A percentile compares a stretch with the other conserved stretches of the same genome.
Evolutionary conservation across 1,140 invertebrate species (phyloP).

Genomic region (Neodiprion fabricii): DNA sequence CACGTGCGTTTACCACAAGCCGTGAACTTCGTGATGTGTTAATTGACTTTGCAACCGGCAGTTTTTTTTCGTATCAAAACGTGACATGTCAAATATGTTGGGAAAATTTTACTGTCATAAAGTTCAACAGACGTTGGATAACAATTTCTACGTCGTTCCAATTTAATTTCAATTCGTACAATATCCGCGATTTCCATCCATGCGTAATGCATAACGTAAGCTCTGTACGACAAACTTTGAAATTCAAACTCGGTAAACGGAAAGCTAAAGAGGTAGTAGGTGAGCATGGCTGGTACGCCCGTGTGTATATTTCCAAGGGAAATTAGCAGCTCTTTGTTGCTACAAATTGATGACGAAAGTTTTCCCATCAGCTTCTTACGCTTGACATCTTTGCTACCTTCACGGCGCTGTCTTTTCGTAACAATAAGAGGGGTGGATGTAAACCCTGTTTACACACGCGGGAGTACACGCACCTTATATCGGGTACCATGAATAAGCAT

Average conservation of each 20-base stretch:
- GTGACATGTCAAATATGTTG: not conserved
- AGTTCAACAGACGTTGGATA: not conserved
- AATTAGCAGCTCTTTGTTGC: not conserved
- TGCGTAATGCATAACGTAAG: no score
- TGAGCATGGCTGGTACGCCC: no score
- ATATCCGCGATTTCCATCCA: no score
- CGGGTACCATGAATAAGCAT: not conserved
- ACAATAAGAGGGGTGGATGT: no score
- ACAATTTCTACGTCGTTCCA: no score
- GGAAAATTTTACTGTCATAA: not conserved
- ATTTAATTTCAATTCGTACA: no score
- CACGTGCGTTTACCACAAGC: no score
- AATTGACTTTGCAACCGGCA: no score
- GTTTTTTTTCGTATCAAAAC: no score
- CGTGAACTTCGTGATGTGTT: no score
- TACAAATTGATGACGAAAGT: not conserved
- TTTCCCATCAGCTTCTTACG: not conserved
- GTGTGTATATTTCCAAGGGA: not conserved
- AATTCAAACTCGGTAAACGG: not conserved
- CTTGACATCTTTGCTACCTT: not conserved
- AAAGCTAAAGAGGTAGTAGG: not conserved
- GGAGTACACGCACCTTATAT: not conserved
- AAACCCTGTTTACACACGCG: no score
- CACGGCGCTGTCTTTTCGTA: not conserved
- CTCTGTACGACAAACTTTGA: not conserved